phyloP scores from a whole-genome alignment of 1,140 invertebrate genomes.

The Papilio machaon region DNA sequence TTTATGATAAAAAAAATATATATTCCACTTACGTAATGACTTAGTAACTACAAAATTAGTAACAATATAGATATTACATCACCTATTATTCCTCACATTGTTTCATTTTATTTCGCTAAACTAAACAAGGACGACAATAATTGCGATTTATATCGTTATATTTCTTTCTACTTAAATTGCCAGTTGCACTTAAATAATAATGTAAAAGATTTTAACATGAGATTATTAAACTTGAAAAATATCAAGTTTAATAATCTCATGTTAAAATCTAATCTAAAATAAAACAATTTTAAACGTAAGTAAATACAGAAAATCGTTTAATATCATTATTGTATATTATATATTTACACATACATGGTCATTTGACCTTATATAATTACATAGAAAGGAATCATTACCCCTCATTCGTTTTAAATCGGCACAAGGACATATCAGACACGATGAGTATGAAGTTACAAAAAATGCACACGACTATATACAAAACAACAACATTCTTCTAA shows the following conservation, averaged over 20 bases:
- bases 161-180: background rate
- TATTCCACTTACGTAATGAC: background rate
- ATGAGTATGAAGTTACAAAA: slow-evolving; percentile 38
- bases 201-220: background rate
- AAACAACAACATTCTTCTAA: background rate
- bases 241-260: background rate
- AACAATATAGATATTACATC: background rate
- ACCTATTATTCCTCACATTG: background rate
- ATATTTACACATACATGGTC: background rate
- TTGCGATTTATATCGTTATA: background rate
- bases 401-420: slow-evolving; percentile 32
- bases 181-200: slow-evolving; percentile 1
- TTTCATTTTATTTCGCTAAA: background rate
- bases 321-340: background rate
- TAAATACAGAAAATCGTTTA: background rate
- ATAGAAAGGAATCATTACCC: slow-evolving; percentile 25
- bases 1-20: no score
- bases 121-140: background rate
- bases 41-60: background rate
- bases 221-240: background rate
- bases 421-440: slow-evolving; percentile 41
- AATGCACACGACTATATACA: background rate
- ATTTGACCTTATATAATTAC: background rate
- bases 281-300: background rate
- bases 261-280: background rate